Conservation (phyloP, 2,113 vertebrate genomes). For the Cygnus buccinator region DNA sequence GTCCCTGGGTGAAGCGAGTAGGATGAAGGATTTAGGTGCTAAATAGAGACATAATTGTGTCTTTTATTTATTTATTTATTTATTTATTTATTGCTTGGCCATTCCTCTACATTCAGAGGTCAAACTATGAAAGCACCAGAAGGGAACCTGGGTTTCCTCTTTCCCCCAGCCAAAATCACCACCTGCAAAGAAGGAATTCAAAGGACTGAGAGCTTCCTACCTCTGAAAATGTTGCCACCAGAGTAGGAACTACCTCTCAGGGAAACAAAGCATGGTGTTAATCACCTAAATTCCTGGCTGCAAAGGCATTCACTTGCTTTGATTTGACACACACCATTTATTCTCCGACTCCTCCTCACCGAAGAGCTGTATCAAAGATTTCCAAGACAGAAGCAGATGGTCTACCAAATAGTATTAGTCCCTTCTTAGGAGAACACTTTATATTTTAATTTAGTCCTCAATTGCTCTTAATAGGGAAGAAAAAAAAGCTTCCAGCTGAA, state of each 20-base stretch:
- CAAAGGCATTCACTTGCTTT: background rate
- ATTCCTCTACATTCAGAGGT: background rate
- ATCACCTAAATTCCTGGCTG: background rate
- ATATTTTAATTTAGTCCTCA: slow-evolving; percentile 46
- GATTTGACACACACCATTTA: background rate
- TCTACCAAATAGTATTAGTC: slow-evolving; percentile 6
- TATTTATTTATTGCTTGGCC: background rate
- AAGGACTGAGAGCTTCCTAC: background rate
- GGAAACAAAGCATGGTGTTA: background rate
- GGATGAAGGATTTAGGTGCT: background rate
- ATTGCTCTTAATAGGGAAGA: background rate
- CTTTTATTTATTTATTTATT: too few species aligned
- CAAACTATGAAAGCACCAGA: background rate
- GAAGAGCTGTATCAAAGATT: slow-evolving; percentile 5
- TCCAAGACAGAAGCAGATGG: slow-evolving; percentile 23
- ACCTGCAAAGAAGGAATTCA: background rate
- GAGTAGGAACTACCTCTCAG: background rate
- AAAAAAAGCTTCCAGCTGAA: slow-evolving; percentile 37
- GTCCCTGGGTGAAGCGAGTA: background rate
- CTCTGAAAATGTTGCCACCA: background rate
- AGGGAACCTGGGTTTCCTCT: background rate
- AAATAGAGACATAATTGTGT: background rate
- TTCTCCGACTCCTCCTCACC: background rate
- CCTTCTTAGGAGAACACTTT: slow-evolving; percentile 8
- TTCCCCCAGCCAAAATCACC: background rate